A percentile compares a stretch with the other conserved stretches of the same genome.
Conservation (phyloP, 2,797 vertebrate species). For the Enteromius treurensis region DNA sequence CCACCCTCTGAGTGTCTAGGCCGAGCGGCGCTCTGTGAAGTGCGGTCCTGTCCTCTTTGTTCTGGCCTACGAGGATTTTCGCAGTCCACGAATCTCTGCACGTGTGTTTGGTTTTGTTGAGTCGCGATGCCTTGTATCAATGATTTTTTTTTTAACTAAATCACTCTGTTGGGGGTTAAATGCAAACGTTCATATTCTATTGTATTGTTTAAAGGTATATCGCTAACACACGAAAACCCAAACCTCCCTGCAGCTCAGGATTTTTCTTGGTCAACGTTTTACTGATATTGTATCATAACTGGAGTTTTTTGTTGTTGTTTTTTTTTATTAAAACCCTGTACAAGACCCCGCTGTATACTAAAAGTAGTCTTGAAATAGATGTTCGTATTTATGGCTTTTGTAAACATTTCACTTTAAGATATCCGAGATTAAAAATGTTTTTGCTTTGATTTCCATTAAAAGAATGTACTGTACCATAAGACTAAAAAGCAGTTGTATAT, state of each 20-base stretch:
- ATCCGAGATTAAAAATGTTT: conserved; percentile 65
- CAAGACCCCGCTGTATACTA: background rate
- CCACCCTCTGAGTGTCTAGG: background rate
- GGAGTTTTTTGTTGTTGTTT: background rate
- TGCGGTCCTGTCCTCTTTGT: conserved; percentile 35
- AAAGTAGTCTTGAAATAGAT: background rate
- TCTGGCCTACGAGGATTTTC: background rate
- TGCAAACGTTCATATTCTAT: background rate
- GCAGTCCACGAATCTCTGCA: background rate
- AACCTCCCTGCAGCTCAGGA: background rate
- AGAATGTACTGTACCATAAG: conserved; percentile 62
- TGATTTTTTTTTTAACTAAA: background rate
- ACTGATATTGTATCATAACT: background rate
- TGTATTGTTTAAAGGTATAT: background rate
- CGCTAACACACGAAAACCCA: background rate
- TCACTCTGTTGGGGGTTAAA: background rate
- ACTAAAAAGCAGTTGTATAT: background rate
- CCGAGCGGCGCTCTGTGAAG: background rate
- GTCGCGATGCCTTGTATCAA: too few relatives aligned
- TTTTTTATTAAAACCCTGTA: background rate
- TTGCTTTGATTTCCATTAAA: conserved; percentile 69
- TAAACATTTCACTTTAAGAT: background rate
- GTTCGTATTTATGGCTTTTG: background rate
- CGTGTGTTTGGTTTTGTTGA: background rate
- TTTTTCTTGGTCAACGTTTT: background rate